A percentile compares a stretch with the other conserved stretches of the same genome.
phyloP scores from a whole-genome alignment of 2,888 invertebrate genomes.

The Plagodis dolabraria region DNA sequence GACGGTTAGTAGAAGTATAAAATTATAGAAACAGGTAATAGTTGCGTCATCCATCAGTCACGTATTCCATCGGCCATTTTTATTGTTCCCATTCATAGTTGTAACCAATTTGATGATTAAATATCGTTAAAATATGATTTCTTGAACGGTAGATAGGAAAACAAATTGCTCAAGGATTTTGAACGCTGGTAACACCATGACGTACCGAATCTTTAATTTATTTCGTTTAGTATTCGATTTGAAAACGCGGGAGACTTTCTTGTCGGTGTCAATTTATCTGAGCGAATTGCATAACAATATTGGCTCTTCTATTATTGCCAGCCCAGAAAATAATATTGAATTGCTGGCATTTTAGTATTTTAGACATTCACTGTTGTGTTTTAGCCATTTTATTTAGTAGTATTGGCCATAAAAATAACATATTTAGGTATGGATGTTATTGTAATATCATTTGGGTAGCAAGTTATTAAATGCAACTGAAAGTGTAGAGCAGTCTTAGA shows the following conservation, averaged over 20 bases:
- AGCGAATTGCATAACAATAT: conserved; percentile 10
- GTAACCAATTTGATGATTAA: background rate
- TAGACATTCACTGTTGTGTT: conserved; percentile 6
- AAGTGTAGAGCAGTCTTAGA: too few relatives aligned
- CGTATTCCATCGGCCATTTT: background rate
- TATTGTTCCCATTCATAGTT: conserved; percentile 2
- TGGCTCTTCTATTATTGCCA: conserved; percentile 21
- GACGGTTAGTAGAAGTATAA: conserved; percentile 31
- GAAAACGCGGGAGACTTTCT: conserved; percentile 3
- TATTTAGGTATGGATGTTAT: background rate
- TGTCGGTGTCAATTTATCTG: conserved; percentile 11
- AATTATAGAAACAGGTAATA: conserved; percentile 7
- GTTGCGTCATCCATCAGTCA: conserved; percentile 5
- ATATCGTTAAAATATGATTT: background rate
- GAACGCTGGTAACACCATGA: conserved; percentile 38
- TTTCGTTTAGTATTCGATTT: conserved; percentile 14
- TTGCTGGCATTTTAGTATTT: background rate
- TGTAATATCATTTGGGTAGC: too few relatives aligned
- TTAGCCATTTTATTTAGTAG: conserved; percentile 23
- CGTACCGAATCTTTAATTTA: conserved; percentile 22
- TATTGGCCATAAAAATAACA: conserved; percentile 48
- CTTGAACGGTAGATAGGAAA: conserved; percentile 37
- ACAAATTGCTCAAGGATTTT: conserved; percentile 45
- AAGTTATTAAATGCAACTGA: background rate
- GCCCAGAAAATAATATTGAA: conserved; percentile 1